A percentile compares a stretch with the other conserved stretches of the same genome.
phyloP scores from a whole-genome alignment of 2,797 vertebrate genomes.

The Acanthopagrus latus region DNA sequence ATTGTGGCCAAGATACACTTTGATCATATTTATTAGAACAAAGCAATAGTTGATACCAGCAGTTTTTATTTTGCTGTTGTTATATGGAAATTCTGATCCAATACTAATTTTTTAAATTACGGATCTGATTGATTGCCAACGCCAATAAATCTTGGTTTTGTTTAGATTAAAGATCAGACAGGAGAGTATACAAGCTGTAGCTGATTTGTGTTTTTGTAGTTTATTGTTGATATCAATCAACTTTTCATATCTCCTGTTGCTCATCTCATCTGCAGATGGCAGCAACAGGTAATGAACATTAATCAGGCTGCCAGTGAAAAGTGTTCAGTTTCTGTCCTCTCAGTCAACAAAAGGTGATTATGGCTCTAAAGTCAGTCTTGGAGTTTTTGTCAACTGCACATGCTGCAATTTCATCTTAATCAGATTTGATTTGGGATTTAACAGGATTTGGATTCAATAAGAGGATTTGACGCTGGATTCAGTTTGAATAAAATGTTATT shows the following conservation, averaged over 20 bases:
- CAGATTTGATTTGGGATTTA: slow-evolving; percentile 39
- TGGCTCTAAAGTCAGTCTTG: slow-evolving; percentile 9
- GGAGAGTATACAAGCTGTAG: neutral
- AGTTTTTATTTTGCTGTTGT: too few relatives aligned
- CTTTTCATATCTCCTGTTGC: slow-evolving; percentile 14
- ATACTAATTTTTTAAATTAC: too few relatives aligned
- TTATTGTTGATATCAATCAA: slow-evolving; percentile 6
- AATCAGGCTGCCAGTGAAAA: slow-evolving; percentile 15
- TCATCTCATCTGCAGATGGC: slow-evolving; percentile 25
- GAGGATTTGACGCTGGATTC: slow-evolving; percentile 36
- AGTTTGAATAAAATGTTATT: slow-evolving; percentile 24
- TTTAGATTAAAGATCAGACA: neutral
- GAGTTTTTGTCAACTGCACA: slow-evolving; percentile 37
- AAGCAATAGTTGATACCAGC: too few relatives aligned
- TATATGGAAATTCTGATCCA: too few relatives aligned
- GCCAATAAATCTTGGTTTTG: too few relatives aligned
- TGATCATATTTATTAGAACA: neutral
- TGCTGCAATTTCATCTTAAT: slow-evolving; percentile 23
- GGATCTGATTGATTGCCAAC: too few relatives aligned
- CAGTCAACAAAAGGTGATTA: slow-evolving; percentile 35
- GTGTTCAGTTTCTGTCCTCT: slow-evolving; percentile 2
- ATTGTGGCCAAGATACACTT: neutral
- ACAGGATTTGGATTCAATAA: slow-evolving; percentile 40
- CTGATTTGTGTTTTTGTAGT: neutral
- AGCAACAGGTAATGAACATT: slow-evolving; percentile 11